phyloP scores from a whole-genome alignment of 2,888 invertebrate genomes.

The Colletes collaris region DNA sequence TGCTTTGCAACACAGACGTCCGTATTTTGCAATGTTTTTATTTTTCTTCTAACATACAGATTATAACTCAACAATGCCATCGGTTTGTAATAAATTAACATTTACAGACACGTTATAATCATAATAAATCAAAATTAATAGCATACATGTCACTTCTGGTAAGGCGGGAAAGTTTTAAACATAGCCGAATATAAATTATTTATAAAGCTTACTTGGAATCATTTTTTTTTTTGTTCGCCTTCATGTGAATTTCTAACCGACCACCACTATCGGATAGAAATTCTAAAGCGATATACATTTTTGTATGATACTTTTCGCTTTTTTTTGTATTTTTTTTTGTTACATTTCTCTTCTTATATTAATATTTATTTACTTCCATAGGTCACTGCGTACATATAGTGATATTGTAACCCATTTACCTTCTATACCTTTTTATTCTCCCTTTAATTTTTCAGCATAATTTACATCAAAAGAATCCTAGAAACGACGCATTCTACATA shows the following conservation, averaged over 20 bases:
- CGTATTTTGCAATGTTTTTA: conserved; percentile 40
- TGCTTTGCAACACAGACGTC: neutral
- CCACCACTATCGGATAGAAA: conserved; percentile 82
- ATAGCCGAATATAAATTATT: conserved; percentile 69
- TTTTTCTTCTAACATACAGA: conserved; percentile 75
- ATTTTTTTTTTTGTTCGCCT: conserved; percentile 75
- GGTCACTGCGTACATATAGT: conserved; percentile 15
- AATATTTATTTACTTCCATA: conserved; percentile 41
- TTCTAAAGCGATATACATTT: conserved; percentile 73
- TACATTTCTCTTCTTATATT: conserved; percentile 59
- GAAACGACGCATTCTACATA: conserved; percentile 28
- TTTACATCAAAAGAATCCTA: conserved; percentile 61
- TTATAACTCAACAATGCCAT: conserved; percentile 75
- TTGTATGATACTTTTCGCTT: conserved; percentile 69
- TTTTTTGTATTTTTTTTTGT: conserved; percentile 71
- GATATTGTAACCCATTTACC: conserved; percentile 27
- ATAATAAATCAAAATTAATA: conserved; percentile 74
- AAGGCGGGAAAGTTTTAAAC: conserved; percentile 78
- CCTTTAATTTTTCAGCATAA: conserved; percentile 10
- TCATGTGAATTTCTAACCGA: conserved; percentile 77
- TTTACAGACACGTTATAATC: conserved; percentile 61
- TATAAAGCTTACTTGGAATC: conserved; percentile 72
- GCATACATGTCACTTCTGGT: conserved; percentile 82
- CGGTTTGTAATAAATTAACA: conserved; percentile 67
- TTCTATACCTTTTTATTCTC: conserved; percentile 39